Evolutionary conservation across 2,113 vertebrate species (phyloP).

Genomic region (Indicator maculatus): DNA sequence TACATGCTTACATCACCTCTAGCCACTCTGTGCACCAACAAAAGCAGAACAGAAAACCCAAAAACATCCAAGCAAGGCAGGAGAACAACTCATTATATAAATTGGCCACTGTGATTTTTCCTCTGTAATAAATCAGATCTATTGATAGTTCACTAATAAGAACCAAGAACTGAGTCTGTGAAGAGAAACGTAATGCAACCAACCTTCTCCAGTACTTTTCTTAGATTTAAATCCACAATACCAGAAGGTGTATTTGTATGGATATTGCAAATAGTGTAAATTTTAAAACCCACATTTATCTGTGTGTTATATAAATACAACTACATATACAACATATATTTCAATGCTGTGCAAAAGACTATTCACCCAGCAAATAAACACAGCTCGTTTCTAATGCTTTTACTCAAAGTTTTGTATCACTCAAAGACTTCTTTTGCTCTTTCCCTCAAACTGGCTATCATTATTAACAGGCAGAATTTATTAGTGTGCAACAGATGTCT

Average conservation of each 20-base stretch:
- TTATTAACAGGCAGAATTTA: background rate
- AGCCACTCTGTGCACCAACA: background rate
- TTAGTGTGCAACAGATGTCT: background rate
- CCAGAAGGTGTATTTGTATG: background rate
- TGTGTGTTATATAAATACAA: background rate
- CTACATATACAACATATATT: background rate
- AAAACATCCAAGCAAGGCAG: background rate
- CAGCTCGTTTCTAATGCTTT: background rate
- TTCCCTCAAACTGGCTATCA: background rate
- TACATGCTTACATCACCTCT: background rate
- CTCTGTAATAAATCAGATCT: background rate
- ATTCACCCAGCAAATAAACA: background rate
- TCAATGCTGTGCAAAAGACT: background rate
- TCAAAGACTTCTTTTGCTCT: background rate
- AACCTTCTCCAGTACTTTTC: background rate
- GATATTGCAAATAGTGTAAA: background rate
- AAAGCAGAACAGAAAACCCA: background rate
- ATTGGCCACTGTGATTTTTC: background rate
- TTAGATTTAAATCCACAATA: background rate
- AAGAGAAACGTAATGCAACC: background rate
- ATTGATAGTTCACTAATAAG: background rate
- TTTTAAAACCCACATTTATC: background rate
- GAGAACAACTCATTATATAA: background rate
- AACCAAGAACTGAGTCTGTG: background rate
- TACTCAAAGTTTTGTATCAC: background rate